Evolutionary conservation across 2,113 vertebrate species (phyloP).

Genomic region (Entosphenus tridentatus): DNA sequence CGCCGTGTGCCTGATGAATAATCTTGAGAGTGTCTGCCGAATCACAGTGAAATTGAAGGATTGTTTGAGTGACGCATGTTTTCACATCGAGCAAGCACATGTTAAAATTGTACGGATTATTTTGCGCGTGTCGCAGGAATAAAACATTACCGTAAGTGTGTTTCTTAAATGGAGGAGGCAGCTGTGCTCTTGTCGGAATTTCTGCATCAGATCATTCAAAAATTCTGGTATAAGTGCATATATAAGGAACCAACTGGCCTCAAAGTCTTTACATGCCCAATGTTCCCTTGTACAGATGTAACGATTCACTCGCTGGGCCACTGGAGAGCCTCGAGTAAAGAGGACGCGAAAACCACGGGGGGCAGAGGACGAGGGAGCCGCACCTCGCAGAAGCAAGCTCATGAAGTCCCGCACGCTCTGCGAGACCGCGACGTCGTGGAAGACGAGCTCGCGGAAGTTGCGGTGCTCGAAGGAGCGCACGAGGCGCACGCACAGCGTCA

Average conservation of each 20-base stretch:
- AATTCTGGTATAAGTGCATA: neutral
- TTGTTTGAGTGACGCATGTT: conserved; percentile 12
- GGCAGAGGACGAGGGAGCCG: conserved; percentile 9
- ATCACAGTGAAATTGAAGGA: conserved; percentile 10
- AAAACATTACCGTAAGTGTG: conserved; percentile 38
- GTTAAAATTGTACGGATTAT: neutral
- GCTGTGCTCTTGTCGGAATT: conserved; percentile 27
- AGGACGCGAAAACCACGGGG: neutral
- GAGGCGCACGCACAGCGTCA: conserved; percentile 52
- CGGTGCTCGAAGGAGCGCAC: conserved; percentile 61
- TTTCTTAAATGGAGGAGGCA: conserved; percentile 56
- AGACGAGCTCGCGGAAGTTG: conserved; percentile 56
- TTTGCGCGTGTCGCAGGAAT: neutral
- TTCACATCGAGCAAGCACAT: neutral
- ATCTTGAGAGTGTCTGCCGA: conserved; percentile 77
- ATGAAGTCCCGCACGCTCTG: conserved; percentile 55
- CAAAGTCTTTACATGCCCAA: neutral
- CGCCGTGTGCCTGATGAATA: conserved; percentile 63
- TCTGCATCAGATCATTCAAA: conserved; percentile 25
- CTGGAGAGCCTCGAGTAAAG: neutral
- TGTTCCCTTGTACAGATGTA: neutral
- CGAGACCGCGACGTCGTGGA: conserved; percentile 29
- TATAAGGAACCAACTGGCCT: neutral
- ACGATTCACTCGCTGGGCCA: neutral
- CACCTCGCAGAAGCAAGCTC: conserved; percentile 34